phyloP scores from a whole-genome alignment of 2,888 invertebrate species.

The Drosophila setosimentum region DNA sequence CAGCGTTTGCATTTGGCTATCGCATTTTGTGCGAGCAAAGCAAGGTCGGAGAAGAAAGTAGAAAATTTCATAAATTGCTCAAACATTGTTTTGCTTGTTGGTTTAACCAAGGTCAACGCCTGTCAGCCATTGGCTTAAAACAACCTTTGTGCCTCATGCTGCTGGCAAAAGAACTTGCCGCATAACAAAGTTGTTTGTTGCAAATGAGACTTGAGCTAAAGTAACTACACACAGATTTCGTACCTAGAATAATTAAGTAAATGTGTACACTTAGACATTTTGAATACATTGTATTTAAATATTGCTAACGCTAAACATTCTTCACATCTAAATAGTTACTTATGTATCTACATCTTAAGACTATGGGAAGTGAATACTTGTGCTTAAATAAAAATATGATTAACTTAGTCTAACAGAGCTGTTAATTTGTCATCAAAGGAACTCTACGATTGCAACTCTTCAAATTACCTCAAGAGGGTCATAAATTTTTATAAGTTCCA shows the following conservation, averaged over 20 bases:
- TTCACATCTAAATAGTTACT: slow-evolving; percentile 14
- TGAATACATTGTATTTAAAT: slow-evolving; percentile 61
- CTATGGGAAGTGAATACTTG: slow-evolving; percentile 16
- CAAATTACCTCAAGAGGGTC: slow-evolving; percentile 14
- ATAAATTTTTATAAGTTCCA: slow-evolving; percentile 19
- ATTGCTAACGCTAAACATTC: slow-evolving; percentile 33
- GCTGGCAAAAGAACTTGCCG: slow-evolving; percentile 24
- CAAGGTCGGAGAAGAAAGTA: not conserved
- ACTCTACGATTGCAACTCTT: slow-evolving; percentile 37
- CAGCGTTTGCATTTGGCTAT: slow-evolving; percentile 5
- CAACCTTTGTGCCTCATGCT: slow-evolving; percentile 12
- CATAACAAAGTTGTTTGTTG: slow-evolving; percentile 21
- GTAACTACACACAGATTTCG: slow-evolving; percentile 25
- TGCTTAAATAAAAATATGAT: slow-evolving; percentile 13
- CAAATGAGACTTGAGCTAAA: slow-evolving; percentile 8
- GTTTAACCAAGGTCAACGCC: slow-evolving; percentile 31
- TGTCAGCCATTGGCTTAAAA: slow-evolving; percentile 9
- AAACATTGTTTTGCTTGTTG: slow-evolving; percentile 31
- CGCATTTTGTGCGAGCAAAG: slow-evolving; percentile 7
- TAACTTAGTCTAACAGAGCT: slow-evolving; percentile 36
- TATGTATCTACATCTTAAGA: slow-evolving; percentile 26
- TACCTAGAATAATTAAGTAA: slow-evolving; percentile 19
- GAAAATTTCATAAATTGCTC: slow-evolving; percentile 32
- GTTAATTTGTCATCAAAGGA: slow-evolving; percentile 54
- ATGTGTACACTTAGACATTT: slow-evolving; percentile 36